Base-by-base conservation (phyloP, 2,113 vertebrate genomes). In the Archocentrus centrarchus region DNA sequence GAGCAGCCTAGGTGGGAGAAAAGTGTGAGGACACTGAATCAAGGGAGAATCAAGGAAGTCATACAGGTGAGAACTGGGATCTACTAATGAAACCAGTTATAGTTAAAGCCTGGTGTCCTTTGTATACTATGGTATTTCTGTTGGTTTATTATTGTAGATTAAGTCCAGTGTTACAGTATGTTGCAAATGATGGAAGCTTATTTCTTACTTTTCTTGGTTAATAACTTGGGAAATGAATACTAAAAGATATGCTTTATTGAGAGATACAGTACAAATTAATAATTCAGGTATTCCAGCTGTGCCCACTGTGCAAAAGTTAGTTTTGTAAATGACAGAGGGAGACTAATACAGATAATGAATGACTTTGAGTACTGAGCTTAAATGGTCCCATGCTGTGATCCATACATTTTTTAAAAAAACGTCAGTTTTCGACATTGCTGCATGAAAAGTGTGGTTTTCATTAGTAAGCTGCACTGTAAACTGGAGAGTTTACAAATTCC, bases 1-100 rank as follows among this genome's bases (percentile, higher is more conserved):
- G 30, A 98, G 93, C 9, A 93, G 70, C 86, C 94, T 95, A 7
- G 8, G 55, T 0, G 35, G 18, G 39, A 63, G 41, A 24, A 44
- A 15, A 18, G 6, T 7, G 24, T 39, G 47, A 50, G 17, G 9
- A 57, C 64, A 73, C 24, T 13, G 47, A 35, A 24, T 18, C 58
- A 59, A 15, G 30, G 35, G 5, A 13, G 7, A 53, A 14, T 24
- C 17, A 58, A n/a, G 20, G 13, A 66, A 77, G 53, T 47, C 39
- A 47, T 17, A 47, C 47, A 50, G 15, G 44, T 47, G 44, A 32
- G 27, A 61, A 61, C 59, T 61, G 3, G 32, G 4, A 27, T 17
- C 27, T 13, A 44, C 41, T 44, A 11, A 44, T 14, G 5, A 6
- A 50, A 17, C 5, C 17, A 47, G 50, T 53, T 35, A 55, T 55